Percentiles rank a stretch among this genome's conserved stretches.
phyloP scores from a whole-genome alignment of 1,140 invertebrate species.

The Brachionus sp. region DNA sequence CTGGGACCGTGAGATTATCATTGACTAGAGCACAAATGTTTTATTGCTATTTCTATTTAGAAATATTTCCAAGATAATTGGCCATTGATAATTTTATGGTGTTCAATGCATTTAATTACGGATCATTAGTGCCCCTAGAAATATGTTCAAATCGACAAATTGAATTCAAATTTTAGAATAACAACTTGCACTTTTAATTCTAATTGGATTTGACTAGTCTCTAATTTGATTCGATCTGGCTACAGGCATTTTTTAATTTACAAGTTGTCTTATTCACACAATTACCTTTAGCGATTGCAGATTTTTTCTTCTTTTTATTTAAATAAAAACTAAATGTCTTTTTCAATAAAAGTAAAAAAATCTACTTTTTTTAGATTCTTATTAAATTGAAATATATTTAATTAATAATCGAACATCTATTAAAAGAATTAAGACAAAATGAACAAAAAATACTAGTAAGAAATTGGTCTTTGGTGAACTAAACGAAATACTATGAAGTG shows the following conservation, averaged over 20 bases:
- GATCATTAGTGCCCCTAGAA: slow-evolving; percentile 15
- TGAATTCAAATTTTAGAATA: slow-evolving; percentile 1
- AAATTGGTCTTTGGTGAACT: too few species aligned
- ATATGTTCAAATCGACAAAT: slow-evolving; percentile 1
- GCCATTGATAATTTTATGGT: slow-evolving; percentile 14
- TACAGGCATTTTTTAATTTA: not conserved
- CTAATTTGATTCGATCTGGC: not conserved
- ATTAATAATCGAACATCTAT: too few species aligned
- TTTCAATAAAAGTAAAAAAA: too few species aligned
- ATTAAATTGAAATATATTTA: too few species aligned
- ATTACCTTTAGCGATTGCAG: not conserved
- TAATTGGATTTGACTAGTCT: slow-evolving; percentile 25
- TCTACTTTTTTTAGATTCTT: too few species aligned
- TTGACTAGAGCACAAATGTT: not conserved
- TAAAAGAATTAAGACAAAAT: too few species aligned
- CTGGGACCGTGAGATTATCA: not conserved
- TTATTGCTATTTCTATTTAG: not conserved
- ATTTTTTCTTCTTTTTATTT: not conserved
- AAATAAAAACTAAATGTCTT: too few species aligned
- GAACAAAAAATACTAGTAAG: too few species aligned
- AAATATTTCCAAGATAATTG: not conserved
- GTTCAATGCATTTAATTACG: not conserved
- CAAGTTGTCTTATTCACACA: not conserved
- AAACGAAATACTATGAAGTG: too few species aligned
- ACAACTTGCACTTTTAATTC: slow-evolving; percentile 24